These are phyloP conservation scores for Akabosia matsudoensis DNA, from an alignment of 1,140 invertebrate genomes.

Conservation along the genomic window DNA sequence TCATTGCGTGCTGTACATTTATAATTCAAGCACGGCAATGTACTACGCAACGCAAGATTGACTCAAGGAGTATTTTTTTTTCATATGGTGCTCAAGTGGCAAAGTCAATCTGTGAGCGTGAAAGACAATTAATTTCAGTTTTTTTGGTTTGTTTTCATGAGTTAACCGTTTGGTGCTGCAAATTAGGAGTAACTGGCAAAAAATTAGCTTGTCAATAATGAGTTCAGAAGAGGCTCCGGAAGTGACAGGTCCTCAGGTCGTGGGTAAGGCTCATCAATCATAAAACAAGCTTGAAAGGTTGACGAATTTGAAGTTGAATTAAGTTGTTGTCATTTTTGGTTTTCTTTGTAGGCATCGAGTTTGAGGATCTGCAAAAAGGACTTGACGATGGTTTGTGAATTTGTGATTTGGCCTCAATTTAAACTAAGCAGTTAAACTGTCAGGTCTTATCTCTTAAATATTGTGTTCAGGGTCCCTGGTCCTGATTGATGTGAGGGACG, in stretches of 20 bases:
- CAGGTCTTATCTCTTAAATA: neutral
- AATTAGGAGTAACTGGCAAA: neutral
- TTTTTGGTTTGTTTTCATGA: no score
- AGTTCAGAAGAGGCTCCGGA: neutral
- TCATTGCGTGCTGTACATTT: no score
- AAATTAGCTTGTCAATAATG: neutral
- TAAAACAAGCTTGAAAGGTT: neutral
- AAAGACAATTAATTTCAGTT: no score
- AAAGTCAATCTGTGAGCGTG: no score
- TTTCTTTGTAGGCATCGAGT: slow-evolving; percentile 11
- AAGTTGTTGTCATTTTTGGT: neutral
- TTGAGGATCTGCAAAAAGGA: slow-evolving; percentile 5
- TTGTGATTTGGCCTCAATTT: neutral
- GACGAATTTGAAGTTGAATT: neutral
- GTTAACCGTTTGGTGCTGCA: no score
- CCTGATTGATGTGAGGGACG: slow-evolving; percentile 41
- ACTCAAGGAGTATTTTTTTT: no score
- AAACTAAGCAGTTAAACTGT: neutral
- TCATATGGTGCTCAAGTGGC: no score
- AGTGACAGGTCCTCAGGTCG: neutral
- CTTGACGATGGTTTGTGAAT: neutral
- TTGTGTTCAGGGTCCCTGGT: slow-evolving; percentile 29
- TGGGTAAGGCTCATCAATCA: neutral
- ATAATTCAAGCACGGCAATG: no score
- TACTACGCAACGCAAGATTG: no score